Evolutionary conservation across 2,113 vertebrate species (phyloP), one percentile per base, ranked within the genome.

Genomic region (Picathartes gymnocephalus): DNA sequence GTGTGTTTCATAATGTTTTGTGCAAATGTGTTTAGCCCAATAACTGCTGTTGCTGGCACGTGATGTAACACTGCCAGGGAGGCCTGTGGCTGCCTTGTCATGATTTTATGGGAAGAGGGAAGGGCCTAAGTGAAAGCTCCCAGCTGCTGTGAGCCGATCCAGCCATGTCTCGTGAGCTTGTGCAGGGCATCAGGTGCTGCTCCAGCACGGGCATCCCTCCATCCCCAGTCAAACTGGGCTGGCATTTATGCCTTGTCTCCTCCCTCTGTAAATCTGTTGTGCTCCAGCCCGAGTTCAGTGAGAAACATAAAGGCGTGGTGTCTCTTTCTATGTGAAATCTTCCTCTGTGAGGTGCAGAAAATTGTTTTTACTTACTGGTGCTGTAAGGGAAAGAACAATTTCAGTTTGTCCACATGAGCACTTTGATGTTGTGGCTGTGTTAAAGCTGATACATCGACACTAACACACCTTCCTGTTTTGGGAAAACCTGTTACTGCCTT

Each of bases 1-100:
- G 60, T 3, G 53, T 31, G 37, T 94, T 94, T 92, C 60, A 33
- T 82, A 47, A 87, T 51, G 58, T 85, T 89, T 84, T 79, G 65
- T 91, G 78, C 81, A 69, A 91, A 53, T 13, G 25, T 66, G n/a
- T 82, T 85, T 50, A 65, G 39, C 58, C 68, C 62, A 28, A 30
- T 86, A 64, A 51, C 50, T 82, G 48, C 76, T 80, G 53, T 50
- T 85, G 28, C 33, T 93, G 71, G 80, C 44, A 42, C 6, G 31
- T 31, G 64, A 31, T 70, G 64, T 18, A 13, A 35, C 0, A 0
- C 40, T 69, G 6, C 54, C 17, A 53, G 42, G 48, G 53, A 79
- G n/a, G 31, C 37, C 57, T 68, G n/a, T 0, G 39, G 35, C 70
- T 89, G 62, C 48, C 31, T 58, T 81, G 37, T 28, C 30, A 20